phyloP scores from a whole-genome alignment of 2,797 vertebrate genomes.

The Rhabdomys pumilio region DNA sequence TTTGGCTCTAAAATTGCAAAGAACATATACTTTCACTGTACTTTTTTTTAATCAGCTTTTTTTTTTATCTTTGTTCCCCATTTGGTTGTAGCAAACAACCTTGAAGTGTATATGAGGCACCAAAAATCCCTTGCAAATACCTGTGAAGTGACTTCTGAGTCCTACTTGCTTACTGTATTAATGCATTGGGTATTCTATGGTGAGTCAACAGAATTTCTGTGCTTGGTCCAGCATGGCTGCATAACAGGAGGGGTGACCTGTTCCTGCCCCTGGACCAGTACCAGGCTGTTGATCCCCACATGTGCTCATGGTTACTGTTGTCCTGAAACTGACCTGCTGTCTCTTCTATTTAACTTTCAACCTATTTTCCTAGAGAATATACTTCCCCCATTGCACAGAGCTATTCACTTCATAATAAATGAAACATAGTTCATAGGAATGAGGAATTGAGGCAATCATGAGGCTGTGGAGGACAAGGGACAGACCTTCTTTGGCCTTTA shows the following conservation, averaged over 20 bases:
- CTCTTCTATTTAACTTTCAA: background rate
- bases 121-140: background rate
- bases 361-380: background rate
- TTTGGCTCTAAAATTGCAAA: background rate
- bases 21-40: background rate
- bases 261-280: background rate
- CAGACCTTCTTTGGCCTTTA: background rate
- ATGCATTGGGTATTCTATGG: background rate
- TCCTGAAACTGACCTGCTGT: background rate
- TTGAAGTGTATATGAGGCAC: background rate
- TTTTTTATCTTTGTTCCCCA: background rate
- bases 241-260: background rate
- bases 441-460: background rate
- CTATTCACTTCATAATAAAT: background rate
- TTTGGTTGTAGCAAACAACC: background rate
- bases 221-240: background rate
- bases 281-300: background rate
- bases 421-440: background rate
- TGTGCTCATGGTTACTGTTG: background rate
- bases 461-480: background rate
- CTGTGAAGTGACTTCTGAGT: background rate
- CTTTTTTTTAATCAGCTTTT: background rate
- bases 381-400: background rate
- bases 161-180: background rate
- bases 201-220: background rate